phyloP scores from a whole-genome alignment of 2,888 invertebrate genomes.

The Hedychridium roseum region DNA sequence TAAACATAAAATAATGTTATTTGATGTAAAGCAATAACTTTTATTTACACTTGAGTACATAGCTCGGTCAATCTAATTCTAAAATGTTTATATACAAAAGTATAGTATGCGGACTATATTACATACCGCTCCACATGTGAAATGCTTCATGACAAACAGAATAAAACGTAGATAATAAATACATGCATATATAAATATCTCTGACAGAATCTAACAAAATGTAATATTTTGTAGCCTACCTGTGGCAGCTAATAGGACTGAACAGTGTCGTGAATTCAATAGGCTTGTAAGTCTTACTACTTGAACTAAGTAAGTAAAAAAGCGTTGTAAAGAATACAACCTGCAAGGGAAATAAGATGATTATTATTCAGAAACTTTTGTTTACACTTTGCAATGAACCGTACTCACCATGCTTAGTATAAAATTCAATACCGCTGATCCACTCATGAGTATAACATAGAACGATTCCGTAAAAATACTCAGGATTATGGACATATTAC shows the following conservation, averaged over 20 bases:
- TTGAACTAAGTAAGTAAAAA: slow-evolving; percentile 92
- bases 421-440: slow-evolving; percentile 89
- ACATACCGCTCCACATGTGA: slow-evolving; percentile 47
- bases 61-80: background rate
- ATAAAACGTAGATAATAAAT: slow-evolving; percentile 18
- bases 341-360: too few species aligned
- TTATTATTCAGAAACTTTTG: background rate
- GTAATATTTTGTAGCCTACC: slow-evolving; percentile 48
- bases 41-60: too few species aligned
- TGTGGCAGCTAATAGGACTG: slow-evolving; percentile 78
- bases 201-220: background rate
- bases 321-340: slow-evolving; percentile 96
- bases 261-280: slow-evolving; percentile 85
- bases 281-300: slow-evolving; percentile 88
- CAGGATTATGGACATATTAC: slow-evolving; percentile 87
- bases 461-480: slow-evolving; percentile 87
- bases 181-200: background rate
- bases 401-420: slow-evolving; percentile 79
- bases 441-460: slow-evolving; percentile 86
- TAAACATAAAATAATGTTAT: slow-evolving; percentile 54
- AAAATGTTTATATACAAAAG: background rate
- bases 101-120: too few species aligned
- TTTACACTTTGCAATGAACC: slow-evolving; percentile 4
- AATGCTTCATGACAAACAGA: slow-evolving; percentile 34
- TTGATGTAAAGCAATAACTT: background rate